Conservation (phyloP, 1,140 invertebrate species). For the Stegodyphus dumicola region DNA sequence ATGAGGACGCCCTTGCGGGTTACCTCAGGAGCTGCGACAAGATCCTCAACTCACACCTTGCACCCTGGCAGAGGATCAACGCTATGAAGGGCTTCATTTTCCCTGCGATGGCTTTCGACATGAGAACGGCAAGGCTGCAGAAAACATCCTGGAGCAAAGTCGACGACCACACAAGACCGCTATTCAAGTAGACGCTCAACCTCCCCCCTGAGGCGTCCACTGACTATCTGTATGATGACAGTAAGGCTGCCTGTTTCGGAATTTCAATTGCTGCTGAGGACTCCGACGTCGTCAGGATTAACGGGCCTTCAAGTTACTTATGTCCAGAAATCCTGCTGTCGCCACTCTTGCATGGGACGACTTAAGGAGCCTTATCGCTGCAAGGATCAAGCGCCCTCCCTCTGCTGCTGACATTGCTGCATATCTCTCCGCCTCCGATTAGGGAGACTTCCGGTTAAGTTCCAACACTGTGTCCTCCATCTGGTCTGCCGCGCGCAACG, state of each 20-base stretch:
- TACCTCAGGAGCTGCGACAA: not conserved
- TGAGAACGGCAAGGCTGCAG: not conserved
- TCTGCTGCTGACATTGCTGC: not conserved
- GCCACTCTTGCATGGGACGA: not conserved
- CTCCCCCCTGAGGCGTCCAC: not conserved
- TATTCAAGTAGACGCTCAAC: not conserved
- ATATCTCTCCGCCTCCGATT: not conserved
- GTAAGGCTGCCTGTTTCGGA: not conserved
- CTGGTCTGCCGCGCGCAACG: not conserved
- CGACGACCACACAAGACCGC: not conserved
- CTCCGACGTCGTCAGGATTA: not conserved
- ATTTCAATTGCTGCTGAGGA: not conserved
- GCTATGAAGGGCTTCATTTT: not conserved
- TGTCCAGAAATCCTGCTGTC: not conserved
- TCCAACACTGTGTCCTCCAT: not conserved
- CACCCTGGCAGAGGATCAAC: conserved; percentile 5
- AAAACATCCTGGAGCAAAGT: not conserved
- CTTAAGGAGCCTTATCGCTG: not conserved
- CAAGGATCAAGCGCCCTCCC: not conserved
- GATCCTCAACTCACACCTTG: not conserved
- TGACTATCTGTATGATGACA: not conserved
- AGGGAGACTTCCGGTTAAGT: not conserved
- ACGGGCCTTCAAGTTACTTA: not conserved
- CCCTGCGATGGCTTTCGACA: not conserved
- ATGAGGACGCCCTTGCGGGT: not conserved